These are phyloP conservation scores for Orthosia cruda DNA, from an alignment of 2,888 invertebrate genomes.

Conservation along the genomic window DNA sequence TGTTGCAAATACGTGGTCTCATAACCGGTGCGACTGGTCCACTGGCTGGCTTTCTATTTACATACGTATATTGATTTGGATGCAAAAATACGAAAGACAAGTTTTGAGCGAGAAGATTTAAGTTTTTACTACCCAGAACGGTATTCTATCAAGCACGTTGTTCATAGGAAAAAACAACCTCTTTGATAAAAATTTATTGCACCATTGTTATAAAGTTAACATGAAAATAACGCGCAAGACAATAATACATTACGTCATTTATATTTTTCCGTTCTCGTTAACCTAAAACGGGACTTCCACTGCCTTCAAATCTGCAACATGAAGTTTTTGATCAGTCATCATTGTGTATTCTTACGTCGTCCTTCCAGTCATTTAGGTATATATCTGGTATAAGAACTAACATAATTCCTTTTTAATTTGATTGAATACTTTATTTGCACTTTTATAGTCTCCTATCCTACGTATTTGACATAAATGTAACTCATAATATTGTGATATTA, in stretches of 20 bases:
- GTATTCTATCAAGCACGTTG: neutral
- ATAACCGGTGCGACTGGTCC: constrained; percentile 72
- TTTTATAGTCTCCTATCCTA: neutral
- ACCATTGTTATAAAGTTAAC: constrained; percentile 13
- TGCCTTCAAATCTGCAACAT: neutral
- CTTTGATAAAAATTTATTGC: constrained; percentile 5
- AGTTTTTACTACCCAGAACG: neutral
- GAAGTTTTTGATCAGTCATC: constrained; percentile 22
- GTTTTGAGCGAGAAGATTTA: constrained; percentile 24
- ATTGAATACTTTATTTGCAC: constrained; percentile 15
- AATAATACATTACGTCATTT: constrained; percentile 26
- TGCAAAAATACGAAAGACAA: constrained; percentile 61
- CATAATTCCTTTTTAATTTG: constrained; percentile 5
- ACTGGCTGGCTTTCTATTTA: constrained; percentile 74
- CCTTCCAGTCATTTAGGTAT: constrained; percentile 13
- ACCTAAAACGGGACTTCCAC: constrained; percentile 10
- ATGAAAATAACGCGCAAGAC: constrained; percentile 8
- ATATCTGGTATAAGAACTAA: neutral
- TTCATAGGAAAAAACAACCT: neutral
- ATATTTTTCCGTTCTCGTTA: constrained; percentile 20
- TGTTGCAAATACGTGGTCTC: constrained; percentile 65
- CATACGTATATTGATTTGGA: constrained; percentile 68
- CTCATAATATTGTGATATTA: neutral
- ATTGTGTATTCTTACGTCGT: constrained; percentile 19
- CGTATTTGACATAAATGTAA: neutral